Evolutionary conservation across 2,113 vertebrate genomes (phyloP).

Genomic region (Entelurus aequoreus): DNA sequence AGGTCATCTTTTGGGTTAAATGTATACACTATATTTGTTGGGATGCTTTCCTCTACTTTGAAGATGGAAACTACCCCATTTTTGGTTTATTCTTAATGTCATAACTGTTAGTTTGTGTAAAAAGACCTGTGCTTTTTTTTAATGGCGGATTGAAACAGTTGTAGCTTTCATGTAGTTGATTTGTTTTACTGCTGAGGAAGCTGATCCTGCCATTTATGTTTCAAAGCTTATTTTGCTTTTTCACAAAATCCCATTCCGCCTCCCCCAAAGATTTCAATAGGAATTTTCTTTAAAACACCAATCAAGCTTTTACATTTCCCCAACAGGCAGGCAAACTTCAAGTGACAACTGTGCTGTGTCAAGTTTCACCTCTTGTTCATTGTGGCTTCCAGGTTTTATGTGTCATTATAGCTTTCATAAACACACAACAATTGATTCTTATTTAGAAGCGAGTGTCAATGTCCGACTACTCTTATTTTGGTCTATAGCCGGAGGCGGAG

Average conservation of each 20-base stretch:
- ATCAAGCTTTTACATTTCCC: conserved; percentile 73
- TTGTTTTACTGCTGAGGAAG: conserved; percentile 49
- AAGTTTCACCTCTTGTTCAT: conserved; percentile 7
- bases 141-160: conserved; percentile 47
- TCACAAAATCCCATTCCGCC: conserved; percentile 6
- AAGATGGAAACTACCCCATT: conserved; percentile 54
- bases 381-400: background rate
- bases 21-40: too few species aligned
- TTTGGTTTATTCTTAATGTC: conserved; percentile 49
- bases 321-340: conserved; percentile 45
- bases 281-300: conserved; percentile 62
- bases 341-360: conserved; percentile 27
- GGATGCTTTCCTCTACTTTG: conserved; percentile 38
- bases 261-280: conserved; percentile 45
- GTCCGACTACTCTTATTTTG: background rate
- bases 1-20: too few species aligned
- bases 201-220: conserved; percentile 49
- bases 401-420: conserved; percentile 8
- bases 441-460: background rate
- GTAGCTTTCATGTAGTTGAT: conserved; percentile 45
- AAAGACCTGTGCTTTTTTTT: conserved; percentile 40
- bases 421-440: conserved; percentile 1
- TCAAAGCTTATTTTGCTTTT: conserved; percentile 47
- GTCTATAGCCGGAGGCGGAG: too few species aligned
- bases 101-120: conserved; percentile 53